phyloP scores from a whole-genome alignment of 2,113 vertebrate genomes.

The Merops nubicus region DNA sequence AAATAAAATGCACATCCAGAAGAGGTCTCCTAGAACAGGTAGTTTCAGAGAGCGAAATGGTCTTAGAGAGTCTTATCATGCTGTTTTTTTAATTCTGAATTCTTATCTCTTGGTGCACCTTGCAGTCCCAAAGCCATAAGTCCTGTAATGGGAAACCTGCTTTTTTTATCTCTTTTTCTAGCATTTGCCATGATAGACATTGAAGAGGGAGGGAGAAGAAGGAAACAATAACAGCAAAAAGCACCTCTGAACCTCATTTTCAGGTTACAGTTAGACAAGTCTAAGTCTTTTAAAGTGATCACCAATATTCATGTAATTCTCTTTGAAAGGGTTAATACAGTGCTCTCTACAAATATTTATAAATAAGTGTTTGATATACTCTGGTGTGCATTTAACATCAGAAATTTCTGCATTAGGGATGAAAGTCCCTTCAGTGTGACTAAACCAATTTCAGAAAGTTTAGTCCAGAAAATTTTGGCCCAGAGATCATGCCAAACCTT shows the following conservation, averaged over 20 bases:
- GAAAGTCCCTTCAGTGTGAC: neutral
- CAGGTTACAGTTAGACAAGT: neutral
- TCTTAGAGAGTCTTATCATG: constrained; percentile 58
- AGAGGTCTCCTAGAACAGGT: constrained; percentile 45
- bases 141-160: constrained; percentile 55
- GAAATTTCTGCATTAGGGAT: neutral
- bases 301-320: neutral
- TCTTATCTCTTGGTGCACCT: constrained; percentile 74
- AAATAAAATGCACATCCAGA: constrained; percentile 13
- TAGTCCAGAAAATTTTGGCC: neutral
- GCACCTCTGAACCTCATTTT: neutral
- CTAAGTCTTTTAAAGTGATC: neutral
- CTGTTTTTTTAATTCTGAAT: constrained; percentile 67
- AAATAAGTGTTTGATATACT: neutral
- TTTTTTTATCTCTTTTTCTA: constrained; percentile 34
- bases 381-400: neutral
- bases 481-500: neutral
- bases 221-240: neutral
- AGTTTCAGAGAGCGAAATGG: constrained; percentile 55
- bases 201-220: neutral
- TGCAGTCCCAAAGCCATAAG: constrained; percentile 60
- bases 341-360: neutral
- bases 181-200: constrained; percentile 3
- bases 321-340: neutral
- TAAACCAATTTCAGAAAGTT: neutral